These are phyloP conservation scores for Zenarchopterus dispar DNA, from an alignment of 2,797 vertebrate species.

Conservation along the genomic window DNA sequence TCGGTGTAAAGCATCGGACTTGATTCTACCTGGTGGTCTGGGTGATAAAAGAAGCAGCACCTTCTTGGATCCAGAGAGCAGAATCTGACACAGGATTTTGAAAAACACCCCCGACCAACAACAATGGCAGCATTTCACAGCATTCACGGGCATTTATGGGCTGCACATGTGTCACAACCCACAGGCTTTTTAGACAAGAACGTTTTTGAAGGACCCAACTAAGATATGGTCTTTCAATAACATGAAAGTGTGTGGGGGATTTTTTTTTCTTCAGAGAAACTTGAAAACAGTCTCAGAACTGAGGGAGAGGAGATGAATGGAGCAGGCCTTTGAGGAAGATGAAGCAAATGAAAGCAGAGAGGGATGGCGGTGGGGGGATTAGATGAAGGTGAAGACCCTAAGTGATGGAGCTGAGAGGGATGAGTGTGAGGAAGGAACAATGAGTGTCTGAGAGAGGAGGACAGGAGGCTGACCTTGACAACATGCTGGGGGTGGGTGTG, in stretches of 20 bases:
- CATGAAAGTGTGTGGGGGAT: slow-evolving; percentile 24
- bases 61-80: not conserved
- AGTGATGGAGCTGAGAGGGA: slow-evolving; percentile 54
- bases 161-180: slow-evolving; percentile 3
- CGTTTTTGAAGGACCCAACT: slow-evolving; percentile 9
- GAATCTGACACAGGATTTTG: slow-evolving; percentile 1
- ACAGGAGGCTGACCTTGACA: slow-evolving; percentile 44
- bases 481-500: slow-evolving; percentile 5
- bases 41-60: too few relatives aligned
- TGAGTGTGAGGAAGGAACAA: slow-evolving; percentile 8
- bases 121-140: slow-evolving; percentile 1
- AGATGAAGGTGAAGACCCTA: slow-evolving; percentile 45
- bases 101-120: not conserved
- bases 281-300: slow-evolving; percentile 15
- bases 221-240: slow-evolving; percentile 1
- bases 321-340: slow-evolving; percentile 37
- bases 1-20: too few relatives aligned
- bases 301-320: slow-evolving; percentile 15
- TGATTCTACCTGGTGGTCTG: not conserved
- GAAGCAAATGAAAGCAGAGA: slow-evolving; percentile 55
- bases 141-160: slow-evolving; percentile 3
- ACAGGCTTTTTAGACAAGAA: slow-evolving; percentile 18
- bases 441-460: slow-evolving; percentile 5
- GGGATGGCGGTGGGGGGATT: slow-evolving; percentile 30
- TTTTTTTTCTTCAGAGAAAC: slow-evolving; percentile 27